Percentiles rank a stretch among this genome's conserved stretches.
phyloP scores from a whole-genome alignment of 2,888 invertebrate genomes.

The Amblyteles armatorius region DNA sequence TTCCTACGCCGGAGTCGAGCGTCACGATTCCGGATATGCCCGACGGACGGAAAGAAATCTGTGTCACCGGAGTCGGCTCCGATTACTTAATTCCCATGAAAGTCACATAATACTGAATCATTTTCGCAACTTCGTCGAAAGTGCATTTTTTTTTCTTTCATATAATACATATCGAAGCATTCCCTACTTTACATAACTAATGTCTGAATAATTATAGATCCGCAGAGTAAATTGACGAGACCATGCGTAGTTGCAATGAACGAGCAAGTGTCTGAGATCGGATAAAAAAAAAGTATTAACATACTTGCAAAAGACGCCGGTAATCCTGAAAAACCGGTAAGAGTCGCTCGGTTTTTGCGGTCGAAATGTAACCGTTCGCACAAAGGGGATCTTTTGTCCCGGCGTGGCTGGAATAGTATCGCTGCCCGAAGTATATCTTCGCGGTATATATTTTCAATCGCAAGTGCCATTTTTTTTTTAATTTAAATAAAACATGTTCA shows the following conservation, averaged over 20 bases:
- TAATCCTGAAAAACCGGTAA: slow-evolving; percentile 12
- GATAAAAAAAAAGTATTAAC: slow-evolving; percentile 1
- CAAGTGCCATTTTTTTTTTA: slow-evolving; percentile 25
- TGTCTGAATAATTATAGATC: background rate
- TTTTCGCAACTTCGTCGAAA: background rate
- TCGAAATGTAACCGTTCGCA: background rate
- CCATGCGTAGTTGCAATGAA: background rate
- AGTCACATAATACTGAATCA: background rate
- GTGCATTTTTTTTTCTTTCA: no score
- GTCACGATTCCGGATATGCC: no score
- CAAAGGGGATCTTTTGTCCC: background rate
- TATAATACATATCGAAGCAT: background rate
- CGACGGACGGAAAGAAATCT: no score
- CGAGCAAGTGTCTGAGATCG: background rate
- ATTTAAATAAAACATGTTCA: background rate
- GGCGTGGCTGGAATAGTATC: background rate
- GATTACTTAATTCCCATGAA: no score
- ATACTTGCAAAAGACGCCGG: slow-evolving; percentile 18
- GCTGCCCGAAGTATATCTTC: background rate
- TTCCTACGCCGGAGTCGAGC: background rate
- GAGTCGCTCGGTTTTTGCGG: slow-evolving; percentile 14
- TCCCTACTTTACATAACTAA: background rate
- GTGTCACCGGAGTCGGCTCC: no score
- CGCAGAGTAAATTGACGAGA: background rate
- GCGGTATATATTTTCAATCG: background rate